Base-by-base conservation (phyloP, 2,888 invertebrate genomes). In the Trichogramma dendrolimi region DNA sequence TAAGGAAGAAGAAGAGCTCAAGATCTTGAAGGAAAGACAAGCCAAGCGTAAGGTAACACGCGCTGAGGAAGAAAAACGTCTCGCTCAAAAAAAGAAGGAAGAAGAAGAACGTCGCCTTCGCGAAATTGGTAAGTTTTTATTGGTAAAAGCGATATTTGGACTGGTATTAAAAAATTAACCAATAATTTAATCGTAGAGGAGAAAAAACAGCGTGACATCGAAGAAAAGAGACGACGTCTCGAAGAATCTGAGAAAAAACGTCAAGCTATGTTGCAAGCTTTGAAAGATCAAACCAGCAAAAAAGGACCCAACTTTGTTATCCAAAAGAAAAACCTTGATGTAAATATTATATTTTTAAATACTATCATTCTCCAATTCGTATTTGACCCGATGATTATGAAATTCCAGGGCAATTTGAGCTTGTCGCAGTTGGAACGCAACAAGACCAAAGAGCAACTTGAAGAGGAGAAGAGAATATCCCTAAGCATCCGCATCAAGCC, bases 391-490 rank as follows among this genome's bases (percentile, higher is more conserved):
- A 51, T 42, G 4, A 6, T 8, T n/a, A 6, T 5, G 7, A 42
- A 41, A 49, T 48, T 81, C 73, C 81, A 90, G 89, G 87, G 91
- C 79, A 92, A 91, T 82, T 86, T 95, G 70, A 89, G 90, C 78
- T 91, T 91, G 74, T 94, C 96, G 75, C 94, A 95, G 81, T 83
- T 94, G 77, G 98, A 98, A 83, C 91, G 97, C 82, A 94, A 92
- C 86, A 98, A 99, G 88, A 97, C 98, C 83, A 98, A 96, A 86
- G 99, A 99, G 82, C 98, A 99, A 83, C 84, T 98, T 78, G 98
- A 97, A 79, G 97, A 97, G 80, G 97, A 98, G 83, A 99, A 99
- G 87, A 93, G 91, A 81, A 96, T 96, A 81, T 95, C 96, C 71
- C 85, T 98, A 74, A 91, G 93, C 79, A 93, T 95, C 85, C 92